A percentile compares a stretch with the other conserved stretches of the same genome.
These are phyloP conservation scores for Agrochola macilenta DNA, from an alignment of 2,888 invertebrate genomes.

Conservation along the genomic window DNA sequence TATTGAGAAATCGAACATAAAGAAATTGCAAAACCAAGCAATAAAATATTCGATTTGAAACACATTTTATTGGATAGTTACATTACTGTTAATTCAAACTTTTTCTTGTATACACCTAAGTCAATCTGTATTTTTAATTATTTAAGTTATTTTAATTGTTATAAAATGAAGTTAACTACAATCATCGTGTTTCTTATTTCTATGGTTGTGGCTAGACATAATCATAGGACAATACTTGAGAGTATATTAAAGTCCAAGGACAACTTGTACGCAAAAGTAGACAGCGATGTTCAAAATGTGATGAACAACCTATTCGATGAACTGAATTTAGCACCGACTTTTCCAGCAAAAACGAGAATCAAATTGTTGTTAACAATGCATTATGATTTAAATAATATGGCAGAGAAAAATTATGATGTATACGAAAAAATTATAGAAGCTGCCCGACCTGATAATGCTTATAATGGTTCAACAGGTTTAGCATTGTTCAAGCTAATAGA, in stretches of 20 bases:
- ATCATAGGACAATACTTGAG: constrained; percentile 52
- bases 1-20: constrained; percentile 41
- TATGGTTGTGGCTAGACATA: constrained; percentile 58
- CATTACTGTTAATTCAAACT: constrained; percentile 36
- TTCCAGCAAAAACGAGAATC: constrained; percentile 58
- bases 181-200: constrained; percentile 47
- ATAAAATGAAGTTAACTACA: constrained; percentile 45
- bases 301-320: constrained; percentile 70
- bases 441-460: constrained; percentile 34
- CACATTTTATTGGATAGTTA: constrained; percentile 5
- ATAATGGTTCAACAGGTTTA: constrained; percentile 36
- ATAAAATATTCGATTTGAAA: constrained; percentile 33
- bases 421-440: constrained; percentile 61
- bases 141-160: constrained; percentile 48
- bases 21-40: constrained; percentile 24
- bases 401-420: constrained; percentile 64
- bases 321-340: constrained; percentile 65
- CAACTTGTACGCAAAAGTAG: constrained; percentile 64
- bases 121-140: constrained; percentile 49
- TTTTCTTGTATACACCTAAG: constrained; percentile 43
- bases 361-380: constrained; percentile 68
- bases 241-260: constrained; percentile 51
- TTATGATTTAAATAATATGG: constrained; percentile 66
- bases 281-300: constrained; percentile 62
- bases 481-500: constrained; percentile 57